Evolutionary conservation across 2,888 invertebrate species (phyloP), one percentile per base, ranked within the genome.

Genomic region (Cosmopolites sordidus): DNA sequence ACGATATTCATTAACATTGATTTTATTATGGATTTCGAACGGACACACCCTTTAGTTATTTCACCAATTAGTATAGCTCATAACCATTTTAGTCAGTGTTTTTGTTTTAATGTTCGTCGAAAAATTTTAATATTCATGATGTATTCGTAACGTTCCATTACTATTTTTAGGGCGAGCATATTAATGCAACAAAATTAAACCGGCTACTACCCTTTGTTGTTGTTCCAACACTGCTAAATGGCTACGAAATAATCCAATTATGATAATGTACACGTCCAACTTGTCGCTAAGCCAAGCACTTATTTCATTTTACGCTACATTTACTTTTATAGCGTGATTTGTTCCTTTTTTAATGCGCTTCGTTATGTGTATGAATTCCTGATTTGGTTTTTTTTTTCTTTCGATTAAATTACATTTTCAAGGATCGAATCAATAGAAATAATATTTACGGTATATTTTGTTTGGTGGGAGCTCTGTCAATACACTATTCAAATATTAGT

Each of bases 261-360:
- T 58, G 58, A 58, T 58, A 56, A 56, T 56, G 55, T 57, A 51
- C 56, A 56, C 52, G 52, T 56, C 56, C 42, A 56, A 56, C 52
- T 56, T 52, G 52, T 56, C 56, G 56, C 56, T 37, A 52, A 42
- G 51, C 44, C 37, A 18, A 57, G 50, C 57, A 57, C 57, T 57
- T 57, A 57, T 57, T 57, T 57, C 54, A 54, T 57, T 57, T 57
- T 57, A 43, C 53, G 45, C 57, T 57, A 57, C 57, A 57, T 57
- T 57, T 57, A 57, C 53, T 57, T 57, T 54, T 57, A 50, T 41
- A 48, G 43, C 33, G 33, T 33, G 54, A 62, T 59, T 62, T 60
- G 65, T 64, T 64, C 66, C 67, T 65, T 55, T 58, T 53, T 51
- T 56, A 59, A 58, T 51, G 57, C 57, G 67, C 66, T 68, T 69